Evolutionary conservation across 2,888 invertebrate species (phyloP), one percentile per base, ranked within the genome.

Genomic region (Trileptium ribeirensis): DNA sequence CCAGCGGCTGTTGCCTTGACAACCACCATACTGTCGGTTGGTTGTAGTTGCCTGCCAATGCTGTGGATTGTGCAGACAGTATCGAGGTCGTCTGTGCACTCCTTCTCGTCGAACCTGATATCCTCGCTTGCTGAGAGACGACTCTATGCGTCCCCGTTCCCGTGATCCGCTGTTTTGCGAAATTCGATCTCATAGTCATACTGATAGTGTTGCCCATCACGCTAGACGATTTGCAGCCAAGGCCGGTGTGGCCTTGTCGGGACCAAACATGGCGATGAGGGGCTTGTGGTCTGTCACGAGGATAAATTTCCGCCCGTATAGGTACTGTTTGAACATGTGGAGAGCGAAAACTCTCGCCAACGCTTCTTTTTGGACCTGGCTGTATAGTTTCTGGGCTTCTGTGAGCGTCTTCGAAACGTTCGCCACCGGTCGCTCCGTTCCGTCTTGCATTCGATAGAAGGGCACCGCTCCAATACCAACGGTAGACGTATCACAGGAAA

Each of bases 281-380:
- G 84, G 84, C 36, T 82, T 82, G 75, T 85, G 83, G 75, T 85
- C 85, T 0, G 84, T 67, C n/a, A 82, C 19, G 40, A 85, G 67
- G 1, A 36, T 40, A 70, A 85, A 85, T 19, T 74, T 74, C 39
- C 83, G 39, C 19, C 83, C 85, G 79, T 79, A 86, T 36, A 84
- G 40, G 80, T 85, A 85, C 78, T 85, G 83, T 67, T 85, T 83
- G 70, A 85, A 84, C 74, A 83, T 84, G 33, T 84, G 84, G 8
- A 86, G 81, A 34, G 82, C 83, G 51, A 83, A 84, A 2, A 85
- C 81, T 8, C 85, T 74, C 1, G 83, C 79, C 33, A 86, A 64
- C n/a, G 77, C 84, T 80, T 86, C 86, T 79, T 83, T 85, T 8
- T 85, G 84, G 1, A 85, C 82, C 39, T 85, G 84, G 15, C 83